Conservation (phyloP, 2,113 vertebrate genomes). For the Dromiciops gliroides region DNA sequence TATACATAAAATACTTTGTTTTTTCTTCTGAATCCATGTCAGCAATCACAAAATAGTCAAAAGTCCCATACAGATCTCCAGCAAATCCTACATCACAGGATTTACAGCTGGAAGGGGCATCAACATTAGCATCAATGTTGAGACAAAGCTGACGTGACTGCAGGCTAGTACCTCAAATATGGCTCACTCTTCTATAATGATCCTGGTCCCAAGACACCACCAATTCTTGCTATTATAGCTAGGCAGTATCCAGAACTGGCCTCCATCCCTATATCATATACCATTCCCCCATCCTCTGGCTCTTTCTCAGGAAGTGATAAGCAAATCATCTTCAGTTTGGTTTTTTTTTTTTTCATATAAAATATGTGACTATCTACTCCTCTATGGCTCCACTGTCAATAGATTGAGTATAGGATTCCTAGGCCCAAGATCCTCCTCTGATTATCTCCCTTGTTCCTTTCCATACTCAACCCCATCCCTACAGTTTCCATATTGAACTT, state of each 20-base stretch:
- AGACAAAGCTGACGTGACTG: background rate
- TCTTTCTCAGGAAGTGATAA: background rate
- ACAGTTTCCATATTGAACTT: background rate
- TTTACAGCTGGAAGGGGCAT: background rate
- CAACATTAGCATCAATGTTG: background rate
- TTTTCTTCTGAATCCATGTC: constrained; percentile 37
- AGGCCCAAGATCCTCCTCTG: background rate
- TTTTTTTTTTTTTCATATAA: background rate
- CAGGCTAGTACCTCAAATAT: background rate
- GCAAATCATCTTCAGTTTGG: background rate
- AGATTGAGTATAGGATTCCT: background rate
- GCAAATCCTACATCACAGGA: background rate
- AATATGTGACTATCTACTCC: background rate
- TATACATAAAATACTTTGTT: constrained; percentile 20
- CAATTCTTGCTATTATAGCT: background rate
- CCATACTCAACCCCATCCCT: background rate
- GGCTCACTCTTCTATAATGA: background rate
- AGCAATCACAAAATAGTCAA: background rate
- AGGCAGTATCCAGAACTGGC: background rate
- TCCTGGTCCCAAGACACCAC: background rate
- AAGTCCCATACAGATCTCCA: background rate
- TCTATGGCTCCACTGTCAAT: background rate
- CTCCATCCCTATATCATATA: background rate
- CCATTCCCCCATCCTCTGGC: background rate
- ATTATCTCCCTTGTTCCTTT: background rate